Base-by-base conservation (phyloP, 1,140 invertebrate species). In the Diorhabda sublineata region DNA sequence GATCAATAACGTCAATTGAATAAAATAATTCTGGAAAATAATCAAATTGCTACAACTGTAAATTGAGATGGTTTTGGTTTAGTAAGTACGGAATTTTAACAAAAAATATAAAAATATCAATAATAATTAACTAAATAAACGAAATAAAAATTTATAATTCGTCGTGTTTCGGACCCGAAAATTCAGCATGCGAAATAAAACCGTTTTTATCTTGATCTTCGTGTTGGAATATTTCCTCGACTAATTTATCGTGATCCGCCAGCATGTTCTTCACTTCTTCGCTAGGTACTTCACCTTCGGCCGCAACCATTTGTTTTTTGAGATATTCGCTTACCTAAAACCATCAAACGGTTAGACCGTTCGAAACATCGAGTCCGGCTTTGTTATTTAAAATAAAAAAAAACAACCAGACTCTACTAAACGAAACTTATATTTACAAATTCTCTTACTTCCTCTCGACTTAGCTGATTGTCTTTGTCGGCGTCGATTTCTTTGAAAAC, bases 401-500 rank as follows among this genome's bases (percentile, higher is more conserved):
- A 26, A 61, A 61, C 8, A 43, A 61, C 59, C 4, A 42, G 59
- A 61, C 59, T 8, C 4, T 61, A 52, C 59, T 41, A 66, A 65
- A 26, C 57, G 45, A 57, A 42, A 26, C 42, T 57, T 7, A 64
- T 42, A 69, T 63, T 68, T 73, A 69, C 70, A 73, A 71, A 73
- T 11, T 44, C 61, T n/a, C 69, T 78, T 89, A 97, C 94, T 90
- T 98, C 96, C 87, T 98, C 95, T 79, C 93, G 87, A 66, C 94
- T 96, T 66, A 98, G 86, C 82, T 92, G 89, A 78, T 94, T 92
- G 85, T 98, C 94, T 71, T 88, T 85, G 81, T 98, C 90, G 60
- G 86, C 84, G 80, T 98, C 96, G 79, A 98, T 98, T 84, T 97
- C 93, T 81, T 97, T 97, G 86, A 98, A 98, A 11, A 98, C 93